Conservation (phyloP, 2,888 invertebrate genomes). For the Eudemis profundana region DNA sequence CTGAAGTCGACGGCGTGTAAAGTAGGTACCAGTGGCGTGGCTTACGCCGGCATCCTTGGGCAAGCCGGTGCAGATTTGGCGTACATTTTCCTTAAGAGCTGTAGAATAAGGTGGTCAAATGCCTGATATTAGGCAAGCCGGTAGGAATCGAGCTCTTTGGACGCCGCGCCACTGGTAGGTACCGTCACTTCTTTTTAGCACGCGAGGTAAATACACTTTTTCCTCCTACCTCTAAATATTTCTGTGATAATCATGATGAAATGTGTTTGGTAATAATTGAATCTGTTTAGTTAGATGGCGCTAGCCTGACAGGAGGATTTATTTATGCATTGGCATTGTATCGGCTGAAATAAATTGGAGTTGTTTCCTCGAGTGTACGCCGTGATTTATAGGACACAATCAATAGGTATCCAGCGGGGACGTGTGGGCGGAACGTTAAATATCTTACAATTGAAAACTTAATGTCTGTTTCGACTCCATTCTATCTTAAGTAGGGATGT, state of each 20-base stretch:
- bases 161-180: too few relatives aligned
- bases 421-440: conserved; percentile 59
- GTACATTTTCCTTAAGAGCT: too few relatives aligned
- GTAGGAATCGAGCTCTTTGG: too few relatives aligned
- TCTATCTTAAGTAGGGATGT: not conserved
- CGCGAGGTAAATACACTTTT: too few relatives aligned
- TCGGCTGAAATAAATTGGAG: conserved; percentile 58
- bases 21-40: too few relatives aligned
- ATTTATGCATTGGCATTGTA: conserved; percentile 49
- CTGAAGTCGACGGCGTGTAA: too few relatives aligned
- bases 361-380: conserved; percentile 57
- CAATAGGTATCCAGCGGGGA: conserved; percentile 64
- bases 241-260: conserved; percentile 3
- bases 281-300: conserved; percentile 35
- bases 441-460: conserved; percentile 62
- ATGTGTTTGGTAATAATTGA: conserved; percentile 14
- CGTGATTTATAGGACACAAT: conserved; percentile 69
- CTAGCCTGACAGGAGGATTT: conserved; percentile 41
- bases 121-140: too few relatives aligned
- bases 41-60: too few relatives aligned
- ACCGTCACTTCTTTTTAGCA: too few relatives aligned
- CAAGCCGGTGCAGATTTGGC: too few relatives aligned
- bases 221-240: too few relatives aligned
- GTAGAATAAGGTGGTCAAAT: too few relatives aligned
- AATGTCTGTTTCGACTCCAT: not conserved